Evolutionary conservation across 23 tunicate genomes (phyloP).

Genomic region (Trididemnum miniatum): DNA sequence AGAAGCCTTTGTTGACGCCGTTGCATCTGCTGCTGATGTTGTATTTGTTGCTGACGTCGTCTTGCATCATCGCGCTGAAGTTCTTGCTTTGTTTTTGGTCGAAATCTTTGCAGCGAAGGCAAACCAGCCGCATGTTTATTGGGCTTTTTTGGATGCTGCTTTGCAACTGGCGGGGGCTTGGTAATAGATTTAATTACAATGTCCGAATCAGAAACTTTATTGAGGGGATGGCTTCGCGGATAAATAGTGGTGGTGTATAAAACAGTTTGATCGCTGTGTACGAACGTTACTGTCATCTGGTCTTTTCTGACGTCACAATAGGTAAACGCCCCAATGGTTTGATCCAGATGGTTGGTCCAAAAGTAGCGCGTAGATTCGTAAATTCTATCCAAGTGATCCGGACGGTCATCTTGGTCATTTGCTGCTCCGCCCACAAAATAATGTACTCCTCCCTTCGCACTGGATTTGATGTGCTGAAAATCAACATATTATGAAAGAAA

Average conservation of each 20-base stretch:
- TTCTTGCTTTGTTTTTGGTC: slow-evolving; percentile 18
- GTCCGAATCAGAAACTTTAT: slow-evolving; percentile 16
- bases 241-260: slow-evolving; percentile 27
- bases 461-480: slow-evolving; percentile 72
- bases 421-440: slow-evolving; percentile 88
- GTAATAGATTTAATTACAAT: neutral
- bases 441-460: slow-evolving; percentile 70
- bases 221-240: slow-evolving; percentile 48
- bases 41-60: slow-evolving; percentile 3
- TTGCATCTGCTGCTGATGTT: neutral
- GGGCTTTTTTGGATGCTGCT: neutral
- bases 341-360: slow-evolving; percentile 85
- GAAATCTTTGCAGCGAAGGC: neutral
- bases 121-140: neutral
- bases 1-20: slow-evolving; percentile 16
- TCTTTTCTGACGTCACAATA: slow-evolving; percentile 91
- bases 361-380: slow-evolving; percentile 58
- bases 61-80: neutral
- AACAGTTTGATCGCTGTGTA: slow-evolving; percentile 50
- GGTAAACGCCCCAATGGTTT: slow-evolving; percentile 71
- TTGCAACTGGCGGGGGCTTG: slow-evolving; percentile 7
- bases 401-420: slow-evolving; percentile 67
- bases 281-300: slow-evolving; percentile 69
- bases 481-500: neutral
- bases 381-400: slow-evolving; percentile 78